A percentile compares a stretch with the other conserved stretches of the same genome.
Conservation (phyloP, 2,797 vertebrate genomes). For the Trichosurus vulpecula region DNA sequence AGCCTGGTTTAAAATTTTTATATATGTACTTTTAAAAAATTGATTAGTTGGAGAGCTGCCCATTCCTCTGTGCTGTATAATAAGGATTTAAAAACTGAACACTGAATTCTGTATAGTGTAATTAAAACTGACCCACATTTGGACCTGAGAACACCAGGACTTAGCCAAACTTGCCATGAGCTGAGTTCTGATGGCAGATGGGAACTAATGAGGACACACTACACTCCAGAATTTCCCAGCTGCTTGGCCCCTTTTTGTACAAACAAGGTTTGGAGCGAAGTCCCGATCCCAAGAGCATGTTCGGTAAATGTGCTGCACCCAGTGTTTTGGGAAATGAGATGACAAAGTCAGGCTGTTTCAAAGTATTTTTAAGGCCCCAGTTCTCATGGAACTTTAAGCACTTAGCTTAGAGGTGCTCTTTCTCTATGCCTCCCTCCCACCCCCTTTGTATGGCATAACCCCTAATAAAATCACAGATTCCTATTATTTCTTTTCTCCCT, state of each 20-base stretch:
- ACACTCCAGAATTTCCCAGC: constrained; percentile 89
- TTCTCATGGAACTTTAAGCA: constrained; percentile 75
- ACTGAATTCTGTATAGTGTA: constrained; percentile 88
- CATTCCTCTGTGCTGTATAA: constrained; percentile 86
- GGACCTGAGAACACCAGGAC: constrained; percentile 87
- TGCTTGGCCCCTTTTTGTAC: constrained; percentile 88
- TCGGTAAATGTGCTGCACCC: constrained; percentile 85
- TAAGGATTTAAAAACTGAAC: constrained; percentile 88
- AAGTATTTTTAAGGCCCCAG: constrained; percentile 74
- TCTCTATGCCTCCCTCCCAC: constrained; percentile 40
- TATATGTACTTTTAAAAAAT: constrained; percentile 91
- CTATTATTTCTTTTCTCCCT: constrained; percentile 49
- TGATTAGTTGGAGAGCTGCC: constrained; percentile 89
- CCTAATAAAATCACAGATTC: constrained; percentile 23
- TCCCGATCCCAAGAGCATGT: constrained; percentile 86
- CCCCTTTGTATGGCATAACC: constrained; percentile 57
- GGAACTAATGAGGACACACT: constrained; percentile 89
- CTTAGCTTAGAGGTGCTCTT: constrained; percentile 48
- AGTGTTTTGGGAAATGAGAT: constrained; percentile 82
- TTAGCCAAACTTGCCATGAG: constrained; percentile 89
- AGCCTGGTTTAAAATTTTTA: constrained; percentile 89
- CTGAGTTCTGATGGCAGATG: constrained; percentile 89
- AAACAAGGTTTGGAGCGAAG: constrained; percentile 89
- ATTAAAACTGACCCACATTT: constrained; percentile 91
- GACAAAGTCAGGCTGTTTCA: constrained; percentile 76